Evolutionary conservation across 2,797 vertebrate species (phyloP).

Genomic region (Gallinago solitaria): DNA sequence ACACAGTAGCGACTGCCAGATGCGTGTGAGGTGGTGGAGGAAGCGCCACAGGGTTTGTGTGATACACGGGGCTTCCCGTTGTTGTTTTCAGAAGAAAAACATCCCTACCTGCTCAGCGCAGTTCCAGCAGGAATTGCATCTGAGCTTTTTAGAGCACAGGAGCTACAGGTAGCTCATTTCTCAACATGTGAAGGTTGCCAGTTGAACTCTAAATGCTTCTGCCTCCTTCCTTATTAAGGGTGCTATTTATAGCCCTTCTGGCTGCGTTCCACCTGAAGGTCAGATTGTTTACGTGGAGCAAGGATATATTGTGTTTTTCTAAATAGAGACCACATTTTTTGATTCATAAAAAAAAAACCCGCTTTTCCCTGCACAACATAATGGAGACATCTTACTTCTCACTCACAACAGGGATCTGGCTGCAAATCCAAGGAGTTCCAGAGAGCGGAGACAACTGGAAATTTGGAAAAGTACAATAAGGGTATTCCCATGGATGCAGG

Average conservation of each 20-base stretch:
- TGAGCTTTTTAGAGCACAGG: background rate
- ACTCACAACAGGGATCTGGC: background rate
- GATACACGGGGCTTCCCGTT: background rate
- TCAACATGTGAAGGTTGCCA: background rate
- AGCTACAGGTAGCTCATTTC: background rate
- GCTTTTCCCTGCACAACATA: slow-evolving; percentile 34
- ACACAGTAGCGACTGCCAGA: rapidly evolving
- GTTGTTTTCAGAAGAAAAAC: background rate
- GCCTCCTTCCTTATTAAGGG: slow-evolving; percentile 11
- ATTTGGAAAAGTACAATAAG: background rate
- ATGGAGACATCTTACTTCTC: background rate
- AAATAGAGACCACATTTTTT: slow-evolving; percentile 69
- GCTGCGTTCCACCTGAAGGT: slow-evolving; percentile 70
- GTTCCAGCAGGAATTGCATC: background rate
- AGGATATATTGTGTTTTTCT: slow-evolving; percentile 72
- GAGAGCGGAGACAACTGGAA: background rate
- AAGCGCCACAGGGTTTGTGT: background rate
- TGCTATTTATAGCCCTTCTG: slow-evolving; percentile 75
- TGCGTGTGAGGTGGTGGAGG: background rate
- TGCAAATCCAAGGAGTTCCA: slow-evolving; percentile 5
- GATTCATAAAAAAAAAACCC: slow-evolving; percentile 39
- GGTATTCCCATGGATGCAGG: background rate
- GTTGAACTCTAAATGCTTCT: slow-evolving; percentile 4
- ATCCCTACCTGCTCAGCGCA: background rate
- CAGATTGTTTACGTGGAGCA: slow-evolving; percentile 73